Percentiles rank a stretch among this genome's conserved stretches.
Conservation (phyloP, 92 coral and sea anemone genomes). For the Umimayanthus kanabou region DNA sequence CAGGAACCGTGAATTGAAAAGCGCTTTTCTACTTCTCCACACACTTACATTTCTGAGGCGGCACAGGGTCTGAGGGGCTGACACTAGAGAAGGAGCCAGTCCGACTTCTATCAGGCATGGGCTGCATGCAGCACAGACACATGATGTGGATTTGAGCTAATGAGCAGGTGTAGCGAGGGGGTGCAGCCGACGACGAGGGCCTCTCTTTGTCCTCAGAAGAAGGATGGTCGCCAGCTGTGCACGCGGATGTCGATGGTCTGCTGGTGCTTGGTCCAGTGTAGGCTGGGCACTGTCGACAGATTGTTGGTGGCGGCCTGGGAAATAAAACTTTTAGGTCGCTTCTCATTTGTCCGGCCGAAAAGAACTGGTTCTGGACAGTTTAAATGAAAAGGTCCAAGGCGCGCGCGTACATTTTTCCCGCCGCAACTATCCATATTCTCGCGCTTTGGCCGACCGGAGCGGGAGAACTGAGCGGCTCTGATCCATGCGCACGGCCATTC, state of each 20-base stretch:
- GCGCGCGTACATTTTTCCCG: too few relatives aligned
- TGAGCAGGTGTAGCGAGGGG: slow-evolving; percentile 61
- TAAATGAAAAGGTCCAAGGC: too few relatives aligned
- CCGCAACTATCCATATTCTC: too few relatives aligned
- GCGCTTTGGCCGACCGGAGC: too few relatives aligned
- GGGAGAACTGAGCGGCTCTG: too few relatives aligned
- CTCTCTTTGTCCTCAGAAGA: slow-evolving; percentile 13
- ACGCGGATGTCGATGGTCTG: slow-evolving; percentile 18
- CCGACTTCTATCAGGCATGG: slow-evolving; percentile 77
- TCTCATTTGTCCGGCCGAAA: too few relatives aligned
- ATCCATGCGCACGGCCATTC: too few relatives aligned
- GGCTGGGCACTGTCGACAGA: slow-evolving; percentile 77
- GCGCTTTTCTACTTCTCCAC: too few relatives aligned
- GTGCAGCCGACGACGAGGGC: slow-evolving; percentile 18
- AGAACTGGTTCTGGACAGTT: too few relatives aligned
- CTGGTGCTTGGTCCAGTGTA: slow-evolving; percentile 32
- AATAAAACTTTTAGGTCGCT: not conserved
- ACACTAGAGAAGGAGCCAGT: not conserved
- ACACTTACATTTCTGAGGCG: slow-evolving; percentile 83
- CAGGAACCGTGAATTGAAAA: too few relatives aligned
- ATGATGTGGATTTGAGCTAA: slow-evolving; percentile 58
- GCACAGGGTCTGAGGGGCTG: slow-evolving; percentile 26
- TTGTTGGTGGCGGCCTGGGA: slow-evolving; percentile 43
- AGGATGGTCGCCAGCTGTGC: not conserved
- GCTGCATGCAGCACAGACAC: slow-evolving; percentile 84